Base-by-base conservation (phyloP, 2,113 vertebrate species). In the Callipepla squamata region DNA sequence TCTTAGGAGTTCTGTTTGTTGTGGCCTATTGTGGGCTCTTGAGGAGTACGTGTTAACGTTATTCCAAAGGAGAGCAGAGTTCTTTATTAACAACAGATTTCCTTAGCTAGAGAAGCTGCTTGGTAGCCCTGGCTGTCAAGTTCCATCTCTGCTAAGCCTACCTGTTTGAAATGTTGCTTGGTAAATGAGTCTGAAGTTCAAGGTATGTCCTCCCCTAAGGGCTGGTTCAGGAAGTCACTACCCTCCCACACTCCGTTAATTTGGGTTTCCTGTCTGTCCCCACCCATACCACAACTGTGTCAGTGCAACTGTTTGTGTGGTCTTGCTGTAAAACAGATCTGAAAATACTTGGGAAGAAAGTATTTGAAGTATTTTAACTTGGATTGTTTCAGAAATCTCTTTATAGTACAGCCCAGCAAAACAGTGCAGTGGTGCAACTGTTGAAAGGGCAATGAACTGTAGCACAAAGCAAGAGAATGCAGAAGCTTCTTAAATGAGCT, bases 181-280 rank as follows among this genome's bases (percentile, higher is more conserved):
- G n/a, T 78, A 65, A 75, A 75, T n/a, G 25, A 87, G 58, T 57
- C 69, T 58, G 55, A 76, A 82, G 66, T 81, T 92, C 42, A 68
- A 91, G 78, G 45, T 87, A 22, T 81, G 36, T 87, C 82, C 44
- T 78, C 51, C 80, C 61, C 34, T 6, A 7, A 1, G 2, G 40
- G 67, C 36, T 83, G 72, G 7, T 85, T 87, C 90, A 74, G 82
- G 88, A 95, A 94, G 88, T 88, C 77, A 5, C 68, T 80, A 2
- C 44, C 61, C 47, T 90, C 85, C 85, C 57, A 80, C 85, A 7
- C 63, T 67, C 75, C 32, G 26, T 69, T 80, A 47, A 26, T 96
- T 88, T 95, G 59, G 5, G 6, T 92, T 94, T 95, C 87, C 87
- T 93, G 59, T 73, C 63, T 74, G 59, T 83, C 85, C 63, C 87